Evolutionary conservation across 64 coral and sea anemone species (phyloP).

Genomic region (Pachyseris speciosa): DNA sequence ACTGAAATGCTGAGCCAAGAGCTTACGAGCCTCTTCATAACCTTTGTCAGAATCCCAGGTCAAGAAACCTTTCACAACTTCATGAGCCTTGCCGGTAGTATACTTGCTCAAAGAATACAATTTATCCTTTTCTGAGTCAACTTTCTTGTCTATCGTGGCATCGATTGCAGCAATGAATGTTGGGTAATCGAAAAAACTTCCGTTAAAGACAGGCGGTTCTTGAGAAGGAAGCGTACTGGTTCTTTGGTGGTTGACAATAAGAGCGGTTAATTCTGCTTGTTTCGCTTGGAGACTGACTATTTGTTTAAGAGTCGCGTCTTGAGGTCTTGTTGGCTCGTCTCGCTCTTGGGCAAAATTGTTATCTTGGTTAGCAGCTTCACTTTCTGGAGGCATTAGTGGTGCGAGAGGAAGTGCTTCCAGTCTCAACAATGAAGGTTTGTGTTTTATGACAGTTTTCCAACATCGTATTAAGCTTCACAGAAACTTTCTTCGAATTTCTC

Average conservation of each 20-base stretch:
- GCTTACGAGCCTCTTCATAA: conserved; percentile 52
- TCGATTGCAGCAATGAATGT: conserved; percentile 59
- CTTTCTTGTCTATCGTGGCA: conserved; percentile 37
- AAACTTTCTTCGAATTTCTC: neutral
- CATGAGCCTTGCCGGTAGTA: conserved; percentile 32
- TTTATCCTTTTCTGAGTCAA: conserved; percentile 50
- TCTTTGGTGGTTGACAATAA: conserved; percentile 45
- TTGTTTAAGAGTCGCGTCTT: conserved; percentile 37
- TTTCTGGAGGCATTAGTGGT: neutral
- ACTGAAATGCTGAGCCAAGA: conserved; percentile 47
- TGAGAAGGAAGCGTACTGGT: conserved; percentile 10
- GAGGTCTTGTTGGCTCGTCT: neutral
- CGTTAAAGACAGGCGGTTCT: conserved; percentile 36
- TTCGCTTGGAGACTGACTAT: conserved; percentile 60
- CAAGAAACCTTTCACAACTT: conserved; percentile 62
- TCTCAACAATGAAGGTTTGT: conserved; percentile 11
- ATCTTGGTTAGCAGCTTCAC: neutral
- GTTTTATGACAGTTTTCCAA: neutral
- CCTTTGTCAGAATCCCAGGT: conserved; percentile 11
- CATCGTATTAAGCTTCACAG: neutral
- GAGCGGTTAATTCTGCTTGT: conserved; percentile 50
- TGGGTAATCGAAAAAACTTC: conserved; percentile 51
- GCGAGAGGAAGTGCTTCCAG: neutral
- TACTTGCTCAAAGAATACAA: conserved; percentile 65
- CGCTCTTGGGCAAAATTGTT: neutral